Evolutionary conservation across 2,888 invertebrate genomes (phyloP), one percentile per base, ranked within the genome.

Genomic region (Ceratothoa steindachneri): DNA sequence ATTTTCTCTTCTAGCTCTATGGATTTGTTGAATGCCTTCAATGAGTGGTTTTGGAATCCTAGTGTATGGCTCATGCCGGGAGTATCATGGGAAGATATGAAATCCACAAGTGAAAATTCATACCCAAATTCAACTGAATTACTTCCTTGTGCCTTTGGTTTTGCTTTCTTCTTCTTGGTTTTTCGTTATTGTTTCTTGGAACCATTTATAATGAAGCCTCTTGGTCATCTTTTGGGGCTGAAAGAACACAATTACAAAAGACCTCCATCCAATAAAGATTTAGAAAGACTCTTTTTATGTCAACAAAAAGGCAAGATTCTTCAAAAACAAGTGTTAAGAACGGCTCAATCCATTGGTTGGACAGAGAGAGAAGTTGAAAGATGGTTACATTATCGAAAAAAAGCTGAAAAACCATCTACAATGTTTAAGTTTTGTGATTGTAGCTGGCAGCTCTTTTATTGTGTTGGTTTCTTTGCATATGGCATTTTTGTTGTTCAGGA

Each of bases 331-430:
- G 27, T 73, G 0, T 22, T 7, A 24, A 24, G 67, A n/a, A 69
- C 53, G 0, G 89, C 92, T 12, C 94, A 95, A 84, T 92, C 93
- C 84, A 84, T 92, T 81, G 93, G 94, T 84, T 88, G 91, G 89
- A 88, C 89, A 24, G 92, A 92, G 84, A 88, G 95, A 72, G 93
- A 95, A 85, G 91, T 96, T 77, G 93, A 96, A 84, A 87, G 95
- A 81, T 97, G 96, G 96, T 89, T 95, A 86, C 88, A 96, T 81
- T 86, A 91, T 74, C 88, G 95, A 72, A 88, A 91, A 80, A 90
- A 91, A 70, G 92, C 93, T 85, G 93, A 93, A 82, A 93, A 91
- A 84, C 95, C 95, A 0, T 93, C 93, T 27, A 93, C 91, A 2
- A 87, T 96, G 81, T 90, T 90, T 67, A 95, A 96, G 85, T 97